phyloP scores from a whole-genome alignment of 2,797 vertebrate genomes.

The Platyrinchus mystaceus region DNA sequence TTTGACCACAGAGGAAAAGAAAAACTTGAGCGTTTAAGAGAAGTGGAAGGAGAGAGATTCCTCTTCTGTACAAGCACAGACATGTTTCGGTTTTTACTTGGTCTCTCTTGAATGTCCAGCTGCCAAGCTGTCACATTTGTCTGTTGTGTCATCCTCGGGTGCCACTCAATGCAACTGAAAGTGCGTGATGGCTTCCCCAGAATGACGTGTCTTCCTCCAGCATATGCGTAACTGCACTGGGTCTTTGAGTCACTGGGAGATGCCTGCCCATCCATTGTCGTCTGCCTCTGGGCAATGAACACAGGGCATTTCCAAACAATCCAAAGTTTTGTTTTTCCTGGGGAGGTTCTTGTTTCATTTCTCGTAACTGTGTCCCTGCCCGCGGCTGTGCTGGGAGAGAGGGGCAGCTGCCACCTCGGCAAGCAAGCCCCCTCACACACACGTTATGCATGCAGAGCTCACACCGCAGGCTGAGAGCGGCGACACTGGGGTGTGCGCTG shows the following conservation, averaged over 20 bases:
- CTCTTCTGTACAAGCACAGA: neutral
- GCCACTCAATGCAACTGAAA: neutral
- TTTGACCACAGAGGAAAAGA: neutral
- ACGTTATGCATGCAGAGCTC: accelerated
- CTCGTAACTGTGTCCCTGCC: neutral
- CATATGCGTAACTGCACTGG: neutral
- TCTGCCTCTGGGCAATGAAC: neutral
- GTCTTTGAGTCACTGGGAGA: neutral
- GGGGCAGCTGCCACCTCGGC: neutral
- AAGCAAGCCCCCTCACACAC: neutral
- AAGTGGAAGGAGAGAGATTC: neutral
- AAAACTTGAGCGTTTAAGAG: neutral
- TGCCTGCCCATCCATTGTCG: neutral
- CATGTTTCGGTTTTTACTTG: neutral
- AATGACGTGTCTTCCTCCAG: neutral
- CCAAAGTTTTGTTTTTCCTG: neutral
- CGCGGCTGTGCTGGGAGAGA: neutral
- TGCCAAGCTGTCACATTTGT: neutral
- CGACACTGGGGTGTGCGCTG: neutral
- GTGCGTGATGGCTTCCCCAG: neutral
- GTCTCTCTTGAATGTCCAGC: neutral
- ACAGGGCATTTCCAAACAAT: neutral
- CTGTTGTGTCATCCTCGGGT: neutral
- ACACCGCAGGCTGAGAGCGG: neutral
- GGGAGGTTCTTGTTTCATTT: neutral